Evolutionary conservation across 1,140 invertebrate species (phyloP).

Genomic region (Habropoda laboriosa): DNA sequence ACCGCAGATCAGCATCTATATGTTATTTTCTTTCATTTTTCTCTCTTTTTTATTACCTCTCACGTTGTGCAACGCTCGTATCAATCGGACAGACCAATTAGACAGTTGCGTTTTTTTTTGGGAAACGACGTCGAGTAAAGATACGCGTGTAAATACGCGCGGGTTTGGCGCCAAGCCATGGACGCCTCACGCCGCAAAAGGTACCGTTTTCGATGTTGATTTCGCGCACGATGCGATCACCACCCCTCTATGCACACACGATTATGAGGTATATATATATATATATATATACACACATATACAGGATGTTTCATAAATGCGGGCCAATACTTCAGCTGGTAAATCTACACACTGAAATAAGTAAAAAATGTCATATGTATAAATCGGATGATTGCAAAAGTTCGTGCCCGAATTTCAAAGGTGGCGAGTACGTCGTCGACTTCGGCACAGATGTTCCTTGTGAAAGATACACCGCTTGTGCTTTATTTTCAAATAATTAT

Average conservation of each 20-base stretch:
- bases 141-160: neutral
- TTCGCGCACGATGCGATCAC: conserved; percentile 16
- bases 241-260: neutral
- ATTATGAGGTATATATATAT: conserved; percentile 36
- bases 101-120: neutral
- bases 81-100: neutral
- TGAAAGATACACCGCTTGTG: no score
- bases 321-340: no score
- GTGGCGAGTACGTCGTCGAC: no score
- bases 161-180: neutral
- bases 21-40: neutral
- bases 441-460: no score
- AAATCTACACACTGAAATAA: no score
- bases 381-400: no score
- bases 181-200: neutral
- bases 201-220: conserved; percentile 22
- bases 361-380: no score
- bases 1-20: neutral
- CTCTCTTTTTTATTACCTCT: neutral
- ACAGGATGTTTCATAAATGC: no score
- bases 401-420: no score
- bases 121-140: neutral
- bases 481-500: no score
- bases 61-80: neutral
- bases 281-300: no score